Evolutionary conservation across 2,888 invertebrate species (phyloP).

Genomic region (Malacosoma neustria): DNA sequence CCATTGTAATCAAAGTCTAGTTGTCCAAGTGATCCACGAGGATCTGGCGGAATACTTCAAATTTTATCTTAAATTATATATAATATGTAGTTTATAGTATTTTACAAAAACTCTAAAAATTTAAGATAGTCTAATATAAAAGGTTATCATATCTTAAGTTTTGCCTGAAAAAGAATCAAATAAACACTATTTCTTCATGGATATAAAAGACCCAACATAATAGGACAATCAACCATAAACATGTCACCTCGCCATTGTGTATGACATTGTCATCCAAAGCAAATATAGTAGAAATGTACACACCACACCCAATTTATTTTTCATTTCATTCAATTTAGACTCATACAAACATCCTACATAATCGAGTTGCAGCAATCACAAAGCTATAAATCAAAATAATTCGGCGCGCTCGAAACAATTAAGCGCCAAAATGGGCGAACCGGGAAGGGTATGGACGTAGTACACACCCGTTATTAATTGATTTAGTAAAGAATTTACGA

Average conservation of each 20-base stretch:
- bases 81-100: no score
- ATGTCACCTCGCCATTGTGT: not conserved
- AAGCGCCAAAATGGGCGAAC: constrained; percentile 45
- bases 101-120: no score
- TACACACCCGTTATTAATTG: constrained; percentile 19
- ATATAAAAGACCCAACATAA: no score
- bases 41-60: no score
- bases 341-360: constrained; percentile 49
- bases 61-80: no score
- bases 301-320: constrained; percentile 56
- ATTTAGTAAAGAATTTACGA: constrained; percentile 9
- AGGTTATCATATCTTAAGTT: no score
- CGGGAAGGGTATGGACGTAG: constrained; percentile 23
- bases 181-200: no score
- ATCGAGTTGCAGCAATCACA: constrained; percentile 71
- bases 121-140: no score
- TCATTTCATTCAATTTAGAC: constrained; percentile 65
- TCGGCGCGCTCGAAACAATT: constrained; percentile 61
- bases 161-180: no score
- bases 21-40: no score
- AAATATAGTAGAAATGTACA: no score
- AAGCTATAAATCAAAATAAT: constrained; percentile 72
- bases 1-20: no score
- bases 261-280: constrained; percentile 1
- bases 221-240: not conserved